Conservation (phyloP, 1,140 invertebrate genomes). For the Colletes gigas region DNA sequence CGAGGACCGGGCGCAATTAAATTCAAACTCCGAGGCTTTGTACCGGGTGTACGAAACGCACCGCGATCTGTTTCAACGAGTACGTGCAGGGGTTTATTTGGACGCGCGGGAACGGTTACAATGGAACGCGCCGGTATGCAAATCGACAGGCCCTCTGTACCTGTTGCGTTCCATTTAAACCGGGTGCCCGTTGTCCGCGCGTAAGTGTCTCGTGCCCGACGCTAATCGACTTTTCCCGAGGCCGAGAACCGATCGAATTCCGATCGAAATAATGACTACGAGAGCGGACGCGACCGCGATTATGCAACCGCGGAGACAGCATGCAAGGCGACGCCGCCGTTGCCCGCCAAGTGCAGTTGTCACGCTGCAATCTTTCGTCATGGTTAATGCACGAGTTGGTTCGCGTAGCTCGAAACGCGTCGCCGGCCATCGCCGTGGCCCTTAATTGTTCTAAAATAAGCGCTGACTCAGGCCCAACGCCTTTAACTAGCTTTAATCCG, state of each 20-base stretch:
- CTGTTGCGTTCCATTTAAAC: constrained; percentile 60
- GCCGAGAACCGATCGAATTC: constrained; percentile 7
- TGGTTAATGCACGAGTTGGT: constrained; percentile 28
- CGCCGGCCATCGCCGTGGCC: constrained; percentile 11
- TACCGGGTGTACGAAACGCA: background rate
- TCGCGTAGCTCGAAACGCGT: constrained; percentile 3
- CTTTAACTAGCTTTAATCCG: constrained; percentile 57
- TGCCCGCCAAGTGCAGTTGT: constrained; percentile 29
- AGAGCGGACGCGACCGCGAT: background rate
- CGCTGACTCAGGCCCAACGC: constrained; percentile 58
- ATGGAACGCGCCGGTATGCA: constrained; percentile 40
- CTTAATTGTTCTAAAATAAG: constrained; percentile 70
- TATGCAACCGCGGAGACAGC: constrained; percentile 17
- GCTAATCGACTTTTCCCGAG: constrained; percentile 49
- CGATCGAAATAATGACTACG: background rate
- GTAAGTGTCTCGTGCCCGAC: constrained; percentile 2
- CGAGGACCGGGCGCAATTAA: background rate
- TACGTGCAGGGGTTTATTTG: constrained; percentile 2
- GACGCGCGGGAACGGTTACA: background rate
- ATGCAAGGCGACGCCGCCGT: background rate
- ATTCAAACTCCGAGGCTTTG: background rate
- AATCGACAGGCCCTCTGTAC: constrained; percentile 48
- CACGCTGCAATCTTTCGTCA: constrained; percentile 35
- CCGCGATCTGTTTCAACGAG: too few species aligned
- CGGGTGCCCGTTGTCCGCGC: constrained; percentile 1